These are phyloP conservation scores for Sanderia malayensis DNA, from an alignment of 30 jellyfish, hydroid and myxozoan species.

Conservation along the genomic window DNA sequence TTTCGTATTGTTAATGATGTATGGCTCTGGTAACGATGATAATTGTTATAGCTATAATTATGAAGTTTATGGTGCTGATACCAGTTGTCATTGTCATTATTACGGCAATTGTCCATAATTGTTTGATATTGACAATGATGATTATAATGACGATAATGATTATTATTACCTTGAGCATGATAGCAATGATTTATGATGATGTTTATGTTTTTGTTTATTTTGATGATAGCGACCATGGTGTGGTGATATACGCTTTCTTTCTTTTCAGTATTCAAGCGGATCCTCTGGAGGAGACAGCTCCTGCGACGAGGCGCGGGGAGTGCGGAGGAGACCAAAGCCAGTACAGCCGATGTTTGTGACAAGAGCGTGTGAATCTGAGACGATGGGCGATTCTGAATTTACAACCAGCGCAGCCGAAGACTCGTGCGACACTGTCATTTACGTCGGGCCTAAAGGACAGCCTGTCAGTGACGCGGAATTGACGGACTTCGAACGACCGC, in stretches of 20 bases:
- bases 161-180: background rate
- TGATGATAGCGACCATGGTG: background rate
- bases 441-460: slow-evolving; percentile 83
- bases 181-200: background rate
- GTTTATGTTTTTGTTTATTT: too few relatives aligned
- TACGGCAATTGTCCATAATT: too few relatives aligned
- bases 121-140: too few relatives aligned
- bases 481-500: slow-evolving; percentile 93
- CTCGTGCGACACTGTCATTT: too few relatives aligned
- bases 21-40: background rate
- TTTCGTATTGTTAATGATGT: too few relatives aligned
- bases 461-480: slow-evolving; percentile 81
- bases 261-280: slow-evolving; percentile 73
- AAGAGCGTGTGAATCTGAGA: slow-evolving; percentile 90
- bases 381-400: slow-evolving; percentile 85
- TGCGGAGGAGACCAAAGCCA: slow-evolving; percentile 82
- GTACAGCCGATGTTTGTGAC: slow-evolving; percentile 89
- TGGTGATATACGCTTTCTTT: background rate
- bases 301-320: slow-evolving; percentile 79
- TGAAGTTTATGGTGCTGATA: background rate
- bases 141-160: background rate
- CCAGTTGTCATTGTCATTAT: too few relatives aligned
- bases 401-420: slow-evolving; percentile 98
- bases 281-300: slow-evolving; percentile 99
- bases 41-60: background rate